Conservation (phyloP, 2,113 vertebrate genomes). For the Mus pahari region DNA sequence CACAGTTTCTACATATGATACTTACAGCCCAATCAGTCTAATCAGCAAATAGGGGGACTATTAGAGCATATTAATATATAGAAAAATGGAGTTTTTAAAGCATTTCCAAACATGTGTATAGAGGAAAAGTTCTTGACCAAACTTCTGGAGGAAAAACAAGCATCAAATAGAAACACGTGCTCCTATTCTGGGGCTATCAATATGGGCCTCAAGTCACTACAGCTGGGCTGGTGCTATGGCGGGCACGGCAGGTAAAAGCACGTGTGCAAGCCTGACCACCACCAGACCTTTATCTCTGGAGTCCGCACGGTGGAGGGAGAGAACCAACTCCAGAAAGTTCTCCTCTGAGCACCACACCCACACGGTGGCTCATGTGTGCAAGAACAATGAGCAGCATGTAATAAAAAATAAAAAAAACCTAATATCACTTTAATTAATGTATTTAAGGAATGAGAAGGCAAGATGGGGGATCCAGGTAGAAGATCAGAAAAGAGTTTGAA, state of each 20-base stretch:
- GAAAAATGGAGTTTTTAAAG: background rate
- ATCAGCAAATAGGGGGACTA: background rate
- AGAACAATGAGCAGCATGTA: background rate
- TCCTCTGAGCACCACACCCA: background rate
- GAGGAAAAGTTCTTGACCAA: background rate
- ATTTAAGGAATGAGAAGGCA: background rate
- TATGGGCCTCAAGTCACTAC: background rate
- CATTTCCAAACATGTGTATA: background rate
- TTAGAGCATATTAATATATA: background rate
- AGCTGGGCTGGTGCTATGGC: background rate
- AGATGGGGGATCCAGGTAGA: background rate
- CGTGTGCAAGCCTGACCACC: background rate
- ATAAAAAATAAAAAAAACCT: background rate
- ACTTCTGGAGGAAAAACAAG: background rate
- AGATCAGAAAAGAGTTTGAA: background rate
- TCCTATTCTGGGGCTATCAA: background rate
- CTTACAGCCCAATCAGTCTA: background rate
- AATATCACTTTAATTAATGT: background rate
- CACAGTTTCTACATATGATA: background rate
- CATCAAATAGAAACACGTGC: background rate
- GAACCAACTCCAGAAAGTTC: background rate
- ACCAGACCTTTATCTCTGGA: background rate
- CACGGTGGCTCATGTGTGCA: background rate
- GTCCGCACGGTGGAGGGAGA: background rate
- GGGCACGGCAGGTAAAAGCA: background rate